Evolutionary conservation across 2,888 invertebrate genomes (phyloP).

Genomic region (Bombyx huttoni): DNA sequence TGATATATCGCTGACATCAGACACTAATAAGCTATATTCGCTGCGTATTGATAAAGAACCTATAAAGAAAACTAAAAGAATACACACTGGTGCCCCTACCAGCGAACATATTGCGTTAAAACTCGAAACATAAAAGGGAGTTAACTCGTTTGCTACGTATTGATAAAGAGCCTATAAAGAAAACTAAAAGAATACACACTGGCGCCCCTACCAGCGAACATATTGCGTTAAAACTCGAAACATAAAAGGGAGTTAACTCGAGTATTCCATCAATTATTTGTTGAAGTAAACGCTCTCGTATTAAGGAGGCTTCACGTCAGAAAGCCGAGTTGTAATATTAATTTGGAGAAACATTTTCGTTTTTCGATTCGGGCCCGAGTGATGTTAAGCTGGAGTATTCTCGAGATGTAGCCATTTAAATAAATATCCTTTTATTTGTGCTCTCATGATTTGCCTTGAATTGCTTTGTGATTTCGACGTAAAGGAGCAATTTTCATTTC

Average conservation of each 20-base stretch:
- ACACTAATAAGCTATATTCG: no score
- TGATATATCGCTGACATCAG: no score
- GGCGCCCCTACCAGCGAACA: no score
- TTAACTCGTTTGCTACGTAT: background rate
- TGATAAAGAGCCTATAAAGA: no score
- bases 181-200: no score
- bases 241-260: background rate
- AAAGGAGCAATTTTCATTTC: no score
- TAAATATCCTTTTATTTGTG: background rate
- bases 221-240: no score
- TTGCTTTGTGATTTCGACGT: no score
- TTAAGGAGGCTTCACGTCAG: background rate
- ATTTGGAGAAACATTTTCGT: background rate
- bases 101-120: no score
- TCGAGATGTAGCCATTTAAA: background rate
- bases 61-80: no score
- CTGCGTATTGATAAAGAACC: no score
- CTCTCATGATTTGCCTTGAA: background rate
- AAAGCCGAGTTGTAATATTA: background rate
- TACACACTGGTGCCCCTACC: no score
- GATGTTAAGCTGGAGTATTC: background rate
- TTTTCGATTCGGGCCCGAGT: background rate
- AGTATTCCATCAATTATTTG: background rate
- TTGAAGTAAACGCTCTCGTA: background rate
- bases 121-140: background rate